These are phyloP conservation scores for Pogonocherus hispidulus DNA, from an alignment of 2,888 invertebrate species.

Conservation along the genomic window DNA sequence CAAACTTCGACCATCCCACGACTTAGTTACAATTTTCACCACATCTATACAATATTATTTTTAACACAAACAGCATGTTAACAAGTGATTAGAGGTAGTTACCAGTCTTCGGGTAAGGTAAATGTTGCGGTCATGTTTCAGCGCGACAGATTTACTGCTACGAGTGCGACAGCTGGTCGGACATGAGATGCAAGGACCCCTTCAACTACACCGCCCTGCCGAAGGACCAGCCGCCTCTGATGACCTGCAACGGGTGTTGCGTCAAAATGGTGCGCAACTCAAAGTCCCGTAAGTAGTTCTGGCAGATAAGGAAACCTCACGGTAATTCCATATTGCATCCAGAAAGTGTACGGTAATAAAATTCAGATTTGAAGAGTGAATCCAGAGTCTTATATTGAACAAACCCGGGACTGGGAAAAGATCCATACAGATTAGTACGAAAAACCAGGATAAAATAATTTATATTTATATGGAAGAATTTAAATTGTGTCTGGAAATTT, in stretches of 20 bases:
- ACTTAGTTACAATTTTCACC: conserved; percentile 18
- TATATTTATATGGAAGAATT: too few relatives aligned
- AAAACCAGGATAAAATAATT: too few relatives aligned
- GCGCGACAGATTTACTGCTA: conserved; percentile 93
- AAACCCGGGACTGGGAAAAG: too few relatives aligned
- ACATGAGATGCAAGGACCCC: conserved; percentile 90
- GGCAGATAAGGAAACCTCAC: too few relatives aligned
- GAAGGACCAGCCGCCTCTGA: conserved; percentile 87
- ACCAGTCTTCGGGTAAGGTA: neutral
- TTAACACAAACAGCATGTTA: conserved; percentile 13
- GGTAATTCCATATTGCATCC: too few relatives aligned
- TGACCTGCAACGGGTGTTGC: conserved; percentile 93
- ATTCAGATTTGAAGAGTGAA: too few relatives aligned
- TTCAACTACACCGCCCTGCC: conserved; percentile 93
- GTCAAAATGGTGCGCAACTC: conserved; percentile 96
- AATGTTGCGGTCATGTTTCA: conserved; percentile 65
- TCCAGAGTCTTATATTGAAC: too few relatives aligned
- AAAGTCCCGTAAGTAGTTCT: conserved; percentile 82
- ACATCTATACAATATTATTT: neutral
- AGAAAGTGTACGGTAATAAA: too few relatives aligned
- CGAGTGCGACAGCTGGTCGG: conserved; percentile 94
- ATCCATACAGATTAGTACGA: too few relatives aligned
- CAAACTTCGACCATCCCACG: neutral
- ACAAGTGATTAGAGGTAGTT: conserved; percentile 7
- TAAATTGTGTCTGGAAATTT: too few relatives aligned